Base-by-base conservation (phyloP, 2,797 vertebrate species). In the Syngnathus acus region DNA sequence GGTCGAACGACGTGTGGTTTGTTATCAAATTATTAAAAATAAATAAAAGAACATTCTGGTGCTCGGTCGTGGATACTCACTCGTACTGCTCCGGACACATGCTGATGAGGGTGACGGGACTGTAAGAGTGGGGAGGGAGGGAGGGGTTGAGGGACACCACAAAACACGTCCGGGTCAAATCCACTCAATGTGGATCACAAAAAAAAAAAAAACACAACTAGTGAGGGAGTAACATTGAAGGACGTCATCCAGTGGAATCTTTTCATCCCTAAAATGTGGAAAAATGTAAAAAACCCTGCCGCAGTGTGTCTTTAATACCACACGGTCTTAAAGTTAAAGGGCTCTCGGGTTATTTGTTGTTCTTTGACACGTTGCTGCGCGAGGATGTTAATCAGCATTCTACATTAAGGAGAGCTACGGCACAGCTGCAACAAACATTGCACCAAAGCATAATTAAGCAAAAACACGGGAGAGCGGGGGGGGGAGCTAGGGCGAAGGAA, bases 41-140 rank as follows among this genome's bases (percentile, higher is more conserved):
- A 17, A 57, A 38, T 16, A 45, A 71, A 64, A 75, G 76, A 45
- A 76, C 82, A 84, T 86, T 85, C 86, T 78, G 75, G 77, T 77
- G 77, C 61, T 67, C 57, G 62, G 48, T n/a, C 57, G 76, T 68
- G 69, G 81, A 92, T 98, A 99, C 97, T 99, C 88, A 99, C 97
- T 98, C 97, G 78, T 96, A 98, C 89, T 98, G 94, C 87, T 98
- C 96, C 77, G 96, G 97, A 93, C 96, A 98, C 95, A 99, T 97
- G 92, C 96, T 98, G 95, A 99, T 98, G 92, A 99, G 94, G 73
- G 97, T 98, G 88, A 99, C 91, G 71, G 97, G 95, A 89, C 96
- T 98, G 95, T 74, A 92, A 89, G 76, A 89, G 79, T 53, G 64
- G 66, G 75, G 74, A 67, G 74, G 79, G 59, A 86, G 61, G 73